These are phyloP conservation scores for Euproctis similis DNA, from an alignment of 2,888 invertebrate genomes.

Conservation along the genomic window DNA sequence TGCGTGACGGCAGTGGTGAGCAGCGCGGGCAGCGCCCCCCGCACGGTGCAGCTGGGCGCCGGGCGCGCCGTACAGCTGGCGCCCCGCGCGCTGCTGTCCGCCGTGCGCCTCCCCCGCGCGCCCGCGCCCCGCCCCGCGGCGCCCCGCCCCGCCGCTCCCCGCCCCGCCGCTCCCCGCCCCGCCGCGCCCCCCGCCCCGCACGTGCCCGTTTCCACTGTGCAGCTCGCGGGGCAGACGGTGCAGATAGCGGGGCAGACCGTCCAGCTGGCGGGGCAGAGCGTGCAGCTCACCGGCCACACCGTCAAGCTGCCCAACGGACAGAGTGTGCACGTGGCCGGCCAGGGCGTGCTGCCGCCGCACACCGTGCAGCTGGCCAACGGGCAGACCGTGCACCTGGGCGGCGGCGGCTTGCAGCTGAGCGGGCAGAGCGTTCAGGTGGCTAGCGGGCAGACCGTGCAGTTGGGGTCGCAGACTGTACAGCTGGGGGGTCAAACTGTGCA, in stretches of 20 bases:
- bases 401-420: slow-evolving; percentile 29
- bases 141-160: slow-evolving; percentile 39
- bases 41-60: slow-evolving; percentile 54
- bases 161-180: slow-evolving; percentile 34
- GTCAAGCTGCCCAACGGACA: slow-evolving; percentile 62
- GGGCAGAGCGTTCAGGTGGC: slow-evolving; percentile 41
- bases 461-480: slow-evolving; percentile 29
- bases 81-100: slow-evolving; percentile 47
- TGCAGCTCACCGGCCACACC: slow-evolving; percentile 64
- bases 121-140: slow-evolving; percentile 59
- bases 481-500: slow-evolving; percentile 37
- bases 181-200: slow-evolving; percentile 36
- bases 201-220: slow-evolving; percentile 57
- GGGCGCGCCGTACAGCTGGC: slow-evolving; percentile 57
- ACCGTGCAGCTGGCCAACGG: slow-evolving; percentile 49
- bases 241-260: slow-evolving; percentile 60
- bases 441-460: slow-evolving; percentile 31
- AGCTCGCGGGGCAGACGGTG: slow-evolving; percentile 50
- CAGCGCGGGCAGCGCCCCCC: no score
- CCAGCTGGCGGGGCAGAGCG: slow-evolving; percentile 54
- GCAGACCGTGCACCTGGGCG: slow-evolving; percentile 52
- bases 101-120: slow-evolving; percentile 55
- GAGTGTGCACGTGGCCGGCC: slow-evolving; percentile 54
- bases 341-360: slow-evolving; percentile 45
- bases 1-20: slow-evolving; percentile 42